Conservation (phyloP, 2,113 vertebrate genomes). For the Grammomys surdaster region DNA sequence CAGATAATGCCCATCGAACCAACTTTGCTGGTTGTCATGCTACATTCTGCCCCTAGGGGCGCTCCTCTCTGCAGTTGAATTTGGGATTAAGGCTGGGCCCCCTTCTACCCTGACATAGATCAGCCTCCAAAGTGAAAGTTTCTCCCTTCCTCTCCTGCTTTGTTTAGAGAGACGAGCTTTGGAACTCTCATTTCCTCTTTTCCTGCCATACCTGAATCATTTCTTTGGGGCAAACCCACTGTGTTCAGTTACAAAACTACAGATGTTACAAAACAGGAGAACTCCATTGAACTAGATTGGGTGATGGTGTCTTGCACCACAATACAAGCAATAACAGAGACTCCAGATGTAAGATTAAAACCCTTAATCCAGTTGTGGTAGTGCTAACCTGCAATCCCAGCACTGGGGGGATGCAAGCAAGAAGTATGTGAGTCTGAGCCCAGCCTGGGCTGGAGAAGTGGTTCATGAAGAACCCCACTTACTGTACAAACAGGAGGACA, state of each 20-base stretch:
- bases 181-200: background rate
- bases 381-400: background rate
- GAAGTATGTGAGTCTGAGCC: no score
- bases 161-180: no score
- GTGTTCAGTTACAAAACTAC: background rate
- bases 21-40: background rate
- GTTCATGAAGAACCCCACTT: background rate
- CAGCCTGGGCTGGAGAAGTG: background rate
- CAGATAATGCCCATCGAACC: no score
- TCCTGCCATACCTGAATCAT: background rate
- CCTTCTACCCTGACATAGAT: background rate
- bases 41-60: background rate
- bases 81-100: background rate
- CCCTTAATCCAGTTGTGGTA: no score
- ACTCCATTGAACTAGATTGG: background rate
- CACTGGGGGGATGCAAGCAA: background rate
- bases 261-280: background rate
- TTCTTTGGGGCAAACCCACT: background rate
- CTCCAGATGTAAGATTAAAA: background rate
- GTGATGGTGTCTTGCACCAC: background rate
- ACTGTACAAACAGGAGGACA: background rate
- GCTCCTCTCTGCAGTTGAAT: background rate
- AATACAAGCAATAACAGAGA: background rate
- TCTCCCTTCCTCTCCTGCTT: background rate
- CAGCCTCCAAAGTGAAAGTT: no score